phyloP scores from a whole-genome alignment of 2,113 vertebrate genomes.

The Lates calcarifer region DNA sequence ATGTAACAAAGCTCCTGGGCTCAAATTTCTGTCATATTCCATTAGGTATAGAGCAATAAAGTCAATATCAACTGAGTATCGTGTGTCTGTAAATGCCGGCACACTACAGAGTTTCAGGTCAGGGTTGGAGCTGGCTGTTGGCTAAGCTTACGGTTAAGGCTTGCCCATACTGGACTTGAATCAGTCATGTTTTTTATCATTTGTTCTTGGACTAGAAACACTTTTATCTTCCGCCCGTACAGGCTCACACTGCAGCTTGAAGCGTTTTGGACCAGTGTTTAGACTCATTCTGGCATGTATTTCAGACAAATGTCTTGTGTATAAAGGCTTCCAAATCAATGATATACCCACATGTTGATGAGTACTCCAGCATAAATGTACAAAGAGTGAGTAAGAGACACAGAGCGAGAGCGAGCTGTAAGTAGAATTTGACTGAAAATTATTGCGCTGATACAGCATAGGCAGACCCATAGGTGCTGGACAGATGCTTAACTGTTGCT shows the following conservation, averaged over 20 bases:
- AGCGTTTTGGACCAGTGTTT: neutral
- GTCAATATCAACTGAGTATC: neutral
- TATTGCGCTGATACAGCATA: neutral
- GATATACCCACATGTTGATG: neutral
- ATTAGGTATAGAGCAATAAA: neutral
- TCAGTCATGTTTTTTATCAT: neutral
- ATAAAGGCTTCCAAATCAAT: slow-evolving; percentile 5
- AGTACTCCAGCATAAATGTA: neutral
- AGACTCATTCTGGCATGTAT: neutral
- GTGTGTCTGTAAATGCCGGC: neutral
- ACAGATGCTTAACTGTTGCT: slow-evolving; percentile 30
- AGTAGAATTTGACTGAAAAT: neutral
- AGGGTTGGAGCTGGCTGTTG: neutral
- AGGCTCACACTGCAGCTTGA: neutral
- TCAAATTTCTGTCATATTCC: slow-evolving; percentile 2
- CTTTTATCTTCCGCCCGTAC: neutral
- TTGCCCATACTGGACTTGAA: neutral
- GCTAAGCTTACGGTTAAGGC: neutral
- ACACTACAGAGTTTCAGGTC: slow-evolving; percentile 8
- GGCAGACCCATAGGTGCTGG: slow-evolving; percentile 18
- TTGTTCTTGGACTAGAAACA: neutral
- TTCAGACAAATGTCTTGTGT: neutral
- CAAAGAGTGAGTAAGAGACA: neutral
- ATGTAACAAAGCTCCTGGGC: neutral
- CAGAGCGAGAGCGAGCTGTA: neutral